These are phyloP conservation scores for Haemorhous mexicanus DNA, from an alignment of 2,113 vertebrate genomes.

Conservation along the genomic window DNA sequence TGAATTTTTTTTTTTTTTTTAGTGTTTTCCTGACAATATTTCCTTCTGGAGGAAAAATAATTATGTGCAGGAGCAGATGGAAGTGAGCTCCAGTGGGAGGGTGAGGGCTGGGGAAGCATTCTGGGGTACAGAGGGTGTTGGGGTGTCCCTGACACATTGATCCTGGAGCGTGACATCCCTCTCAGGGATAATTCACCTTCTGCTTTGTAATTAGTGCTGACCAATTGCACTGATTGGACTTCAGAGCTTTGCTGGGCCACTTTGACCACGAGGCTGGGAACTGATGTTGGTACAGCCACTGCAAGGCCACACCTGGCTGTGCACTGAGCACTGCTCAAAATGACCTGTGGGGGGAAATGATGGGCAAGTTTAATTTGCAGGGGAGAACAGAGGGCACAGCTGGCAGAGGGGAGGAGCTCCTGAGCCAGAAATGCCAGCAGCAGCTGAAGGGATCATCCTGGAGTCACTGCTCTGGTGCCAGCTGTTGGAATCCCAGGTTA, in stretches of 20 bases:
- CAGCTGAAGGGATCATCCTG: fast-evolving
- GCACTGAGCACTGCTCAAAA: neutral
- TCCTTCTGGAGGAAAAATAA: neutral
- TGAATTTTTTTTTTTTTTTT: neutral
- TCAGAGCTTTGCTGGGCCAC: neutral
- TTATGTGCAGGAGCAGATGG: neutral
- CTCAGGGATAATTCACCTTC: neutral
- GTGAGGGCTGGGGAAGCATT: neutral
- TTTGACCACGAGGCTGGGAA: neutral
- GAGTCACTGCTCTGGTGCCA: neutral
- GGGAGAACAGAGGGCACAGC: neutral
- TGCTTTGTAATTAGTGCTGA: neutral
- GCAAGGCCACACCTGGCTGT: neutral
- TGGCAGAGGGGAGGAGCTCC: neutral
- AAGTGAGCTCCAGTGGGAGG: neutral
- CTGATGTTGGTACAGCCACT: neutral
- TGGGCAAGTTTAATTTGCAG: fast-evolving
- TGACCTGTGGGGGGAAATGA: neutral
- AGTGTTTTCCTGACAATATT: neutral
- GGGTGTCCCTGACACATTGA: neutral
- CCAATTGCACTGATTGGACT: fast-evolving
- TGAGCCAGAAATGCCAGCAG: neutral
- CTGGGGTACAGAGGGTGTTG: neutral
- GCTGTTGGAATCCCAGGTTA: fast-evolving
- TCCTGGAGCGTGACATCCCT: neutral